These are phyloP conservation scores for Frankliniella intonsa DNA, from an alignment of 2,888 invertebrate genomes.

Conservation along the genomic window DNA sequence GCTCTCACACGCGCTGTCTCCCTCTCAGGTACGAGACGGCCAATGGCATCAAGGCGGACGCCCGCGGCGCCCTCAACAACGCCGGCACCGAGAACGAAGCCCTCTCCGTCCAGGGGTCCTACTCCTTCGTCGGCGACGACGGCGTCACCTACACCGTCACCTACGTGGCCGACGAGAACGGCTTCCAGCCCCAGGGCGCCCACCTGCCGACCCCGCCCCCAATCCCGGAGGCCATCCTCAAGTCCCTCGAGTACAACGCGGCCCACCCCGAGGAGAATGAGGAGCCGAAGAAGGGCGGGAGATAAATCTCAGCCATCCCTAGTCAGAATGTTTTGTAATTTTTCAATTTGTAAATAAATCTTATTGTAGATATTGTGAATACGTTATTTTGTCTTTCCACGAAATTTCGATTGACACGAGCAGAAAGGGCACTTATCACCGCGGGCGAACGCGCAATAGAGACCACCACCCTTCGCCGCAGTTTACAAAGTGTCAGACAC, in stretches of 20 bases:
- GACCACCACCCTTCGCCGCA: too few relatives aligned
- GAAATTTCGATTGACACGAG: too few relatives aligned
- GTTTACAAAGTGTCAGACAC: too few relatives aligned
- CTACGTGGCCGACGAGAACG: conserved; percentile 60
- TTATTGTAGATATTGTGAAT: neutral
- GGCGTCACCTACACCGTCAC: conserved; percentile 39
- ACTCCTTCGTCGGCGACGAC: conserved; percentile 40
- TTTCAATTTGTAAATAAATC: neutral
- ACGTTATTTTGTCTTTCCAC: too few relatives aligned
- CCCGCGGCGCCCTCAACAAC: conserved; percentile 47
- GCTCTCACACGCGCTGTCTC: neutral
- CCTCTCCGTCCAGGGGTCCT: conserved; percentile 41
- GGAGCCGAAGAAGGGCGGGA: neutral
- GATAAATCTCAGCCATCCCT: neutral
- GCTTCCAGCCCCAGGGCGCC: conserved; percentile 70
- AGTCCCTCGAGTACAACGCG: conserved; percentile 36
- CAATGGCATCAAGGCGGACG: conserved; percentile 53
- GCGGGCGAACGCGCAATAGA: too few relatives aligned
- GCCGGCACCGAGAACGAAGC: conserved; percentile 38
- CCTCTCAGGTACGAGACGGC: conserved; percentile 49
- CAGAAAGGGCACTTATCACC: too few relatives aligned
- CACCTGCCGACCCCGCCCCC: conserved; percentile 76
- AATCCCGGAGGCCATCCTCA: conserved; percentile 60
- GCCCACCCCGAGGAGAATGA: conserved; percentile 14
- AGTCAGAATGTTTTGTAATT: neutral